Evolutionary conservation across 2,797 vertebrate species (phyloP).

Genomic region (Vultur gryphus): DNA sequence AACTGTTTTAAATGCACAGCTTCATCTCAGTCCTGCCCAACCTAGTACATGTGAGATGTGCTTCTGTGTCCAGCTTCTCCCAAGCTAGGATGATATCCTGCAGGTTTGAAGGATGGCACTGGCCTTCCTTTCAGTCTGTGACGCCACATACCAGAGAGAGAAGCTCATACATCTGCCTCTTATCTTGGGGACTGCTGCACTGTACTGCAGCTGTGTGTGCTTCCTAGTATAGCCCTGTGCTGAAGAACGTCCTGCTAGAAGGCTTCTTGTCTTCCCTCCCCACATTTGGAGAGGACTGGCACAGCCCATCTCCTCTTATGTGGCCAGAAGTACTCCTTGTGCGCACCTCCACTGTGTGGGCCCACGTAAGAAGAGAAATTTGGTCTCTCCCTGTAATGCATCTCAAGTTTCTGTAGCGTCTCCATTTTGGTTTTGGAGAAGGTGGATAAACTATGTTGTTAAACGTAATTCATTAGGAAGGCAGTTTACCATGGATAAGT

Average conservation of each 20-base stretch:
- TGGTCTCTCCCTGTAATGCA: background rate
- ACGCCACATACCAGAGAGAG: background rate
- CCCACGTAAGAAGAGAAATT: background rate
- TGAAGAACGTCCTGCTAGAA: background rate
- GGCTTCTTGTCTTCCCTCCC: background rate
- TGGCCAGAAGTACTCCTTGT: background rate
- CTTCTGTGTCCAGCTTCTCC: background rate
- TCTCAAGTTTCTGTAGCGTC: background rate
- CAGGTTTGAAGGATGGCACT: background rate
- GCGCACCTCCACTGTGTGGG: background rate
- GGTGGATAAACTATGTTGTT: slow-evolving; percentile 18
- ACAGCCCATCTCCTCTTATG: background rate
- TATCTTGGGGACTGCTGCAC: background rate
- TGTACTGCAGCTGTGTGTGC: background rate
- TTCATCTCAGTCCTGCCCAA: background rate
- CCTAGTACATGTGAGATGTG: background rate
- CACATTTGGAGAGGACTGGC: background rate
- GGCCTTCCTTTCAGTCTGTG: background rate
- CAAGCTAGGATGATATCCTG: background rate
- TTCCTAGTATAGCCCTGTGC: background rate
- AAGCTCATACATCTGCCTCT: background rate
- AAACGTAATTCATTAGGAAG: slow-evolving; percentile 5
- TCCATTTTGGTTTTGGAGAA: background rate
- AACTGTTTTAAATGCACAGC: background rate
- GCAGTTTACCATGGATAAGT: background rate